Base-by-base conservation (phyloP, 2,888 invertebrate genomes). In the Chymomyza procnemis region DNA sequence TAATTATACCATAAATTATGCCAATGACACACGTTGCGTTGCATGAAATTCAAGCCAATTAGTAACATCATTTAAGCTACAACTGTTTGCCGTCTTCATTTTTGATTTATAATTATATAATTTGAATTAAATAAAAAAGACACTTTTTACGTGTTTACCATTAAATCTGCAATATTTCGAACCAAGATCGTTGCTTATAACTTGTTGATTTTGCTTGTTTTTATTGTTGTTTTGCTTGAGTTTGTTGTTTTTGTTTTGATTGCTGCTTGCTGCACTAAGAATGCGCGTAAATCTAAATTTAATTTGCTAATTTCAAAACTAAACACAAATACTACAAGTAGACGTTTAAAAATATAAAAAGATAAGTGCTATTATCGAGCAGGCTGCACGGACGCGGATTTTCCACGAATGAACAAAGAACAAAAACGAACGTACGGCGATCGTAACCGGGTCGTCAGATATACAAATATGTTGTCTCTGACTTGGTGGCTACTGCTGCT, bases 41-140 rank as follows among this genome's bases (percentile, higher is more conserved):
- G 50, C 50, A 50, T 12, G 12, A 41, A 41, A 41, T 12, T 41
- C 12, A 12, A 41, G 12, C 34, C 9, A 41, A 41, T 41, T 41
- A 41, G 34, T 41, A 12, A 41, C 12, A 41, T 61, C 12, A 41
- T 59, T 56, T 57, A 59, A 54, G 26, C 14, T 8, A 26, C 26
- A 46, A 55, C 47, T 63, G 64, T 34, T 52, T 21, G 26, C 50
- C 8, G 56, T 21, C 22, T 46, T 60, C 54, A 61, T 57, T 58
- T 63, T 47, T 74, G 69, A 71, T 80, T 80, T 66, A 85, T 66
- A 3, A 46, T 81, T 81, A 81, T 85, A 75, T 85, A 81, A 80
- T 63, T 50, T 50, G 0, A n/a, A 30, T 47, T 21, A 3, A 21
- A 47, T 14, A 34, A 54, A 30, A 52, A 47, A 50, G 5, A 26